Percentiles rank a stretch among this genome's conserved stretches.
phyloP scores from a whole-genome alignment of 2,888 invertebrate genomes.

The Drosophila cracens region DNA sequence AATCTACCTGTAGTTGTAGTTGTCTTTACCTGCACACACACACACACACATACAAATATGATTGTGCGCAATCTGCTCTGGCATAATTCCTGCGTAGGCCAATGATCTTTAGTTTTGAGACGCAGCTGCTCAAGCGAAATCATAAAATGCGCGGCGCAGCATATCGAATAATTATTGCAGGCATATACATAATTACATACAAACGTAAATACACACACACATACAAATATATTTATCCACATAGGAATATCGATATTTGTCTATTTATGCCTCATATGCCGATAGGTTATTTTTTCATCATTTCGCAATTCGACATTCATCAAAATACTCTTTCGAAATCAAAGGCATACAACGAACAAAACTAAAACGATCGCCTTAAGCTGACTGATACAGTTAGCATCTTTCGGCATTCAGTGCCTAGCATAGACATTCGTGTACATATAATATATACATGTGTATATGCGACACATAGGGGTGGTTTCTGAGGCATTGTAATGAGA shows the following conservation, averaged over 20 bases:
- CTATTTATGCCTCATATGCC: background rate
- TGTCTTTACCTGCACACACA: slow-evolving; percentile 48
- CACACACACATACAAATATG: slow-evolving; percentile 19
- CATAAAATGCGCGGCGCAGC: slow-evolving; percentile 56
- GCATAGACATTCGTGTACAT: slow-evolving; percentile 4
- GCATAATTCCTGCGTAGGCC: slow-evolving; percentile 71
- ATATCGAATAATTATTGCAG: slow-evolving; percentile 54
- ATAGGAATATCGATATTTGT: slow-evolving; percentile 3
- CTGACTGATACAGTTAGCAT: slow-evolving; percentile 31
- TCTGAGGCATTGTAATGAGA: slow-evolving; percentile 36
- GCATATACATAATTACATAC: slow-evolving; percentile 10
- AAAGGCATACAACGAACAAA: background rate
- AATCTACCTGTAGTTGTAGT: slow-evolving; percentile 70
- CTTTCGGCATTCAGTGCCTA: slow-evolving; percentile 29
- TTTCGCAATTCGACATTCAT: background rate
- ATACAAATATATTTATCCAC: background rate
- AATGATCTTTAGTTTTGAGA: slow-evolving; percentile 66
- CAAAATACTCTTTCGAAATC: slow-evolving; percentile 3
- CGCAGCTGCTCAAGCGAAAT: slow-evolving; percentile 58
- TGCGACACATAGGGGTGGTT: slow-evolving; percentile 56
- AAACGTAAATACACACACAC: background rate
- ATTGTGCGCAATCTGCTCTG: slow-evolving; percentile 51
- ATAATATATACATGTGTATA: background rate
- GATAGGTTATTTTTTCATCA: background rate
- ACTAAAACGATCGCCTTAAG: slow-evolving; percentile 21